Evolutionary conservation across 2,113 vertebrate genomes (phyloP), one percentile per base, ranked within the genome.

Genomic region (Sakesphorus luctuosus): DNA sequence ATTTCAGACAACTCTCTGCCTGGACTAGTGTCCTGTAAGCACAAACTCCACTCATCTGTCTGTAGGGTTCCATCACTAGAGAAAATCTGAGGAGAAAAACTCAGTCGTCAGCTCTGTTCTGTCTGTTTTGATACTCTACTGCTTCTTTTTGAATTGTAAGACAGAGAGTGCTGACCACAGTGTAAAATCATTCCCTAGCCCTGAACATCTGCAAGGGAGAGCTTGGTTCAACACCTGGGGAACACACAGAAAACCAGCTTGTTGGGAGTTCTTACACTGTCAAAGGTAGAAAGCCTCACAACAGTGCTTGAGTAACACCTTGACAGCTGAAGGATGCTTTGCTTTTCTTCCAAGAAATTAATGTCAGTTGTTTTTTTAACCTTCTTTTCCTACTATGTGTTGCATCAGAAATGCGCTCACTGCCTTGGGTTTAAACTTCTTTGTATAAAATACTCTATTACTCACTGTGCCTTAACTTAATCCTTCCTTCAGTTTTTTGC

Each of bases 401-500:
- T 95, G 46, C 28, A 6, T 74, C 75, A 90, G 65, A 90, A 93
- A 84, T 40, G 40, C 76, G 95, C 89, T 93, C 93, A 79, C 91
- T 95, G 94, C 92, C 93, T 85, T 76, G 81, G 52, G 88, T 72
- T 95, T 94, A 49, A 95, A 95, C 82, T 73, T 93, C 76, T 96
- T 65, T 94, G 84, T 96, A 94, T 77, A 69, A 93, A 94, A 94
- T 85, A 84, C 84, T 95, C 66, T 97, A 93, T 94, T 97, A 97
- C 87, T 97, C 89, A 96, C 94, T 95, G 97, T 98, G 98, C 98
- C 98, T 98, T 98, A 98, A 94, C 96, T 98, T 97, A 97, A 97
- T 94, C 92, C 86, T 97, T 97, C 89, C 81, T 96, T 96, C 95
- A 78, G 55, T 97, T 97, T 96, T 96, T 94, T 98, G 90, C 90